A percentile compares a stretch with the other conserved stretches of the same genome.
These are phyloP conservation scores for Trachurus trachurus DNA, from an alignment of 2,797 vertebrate genomes.

Conservation along the genomic window DNA sequence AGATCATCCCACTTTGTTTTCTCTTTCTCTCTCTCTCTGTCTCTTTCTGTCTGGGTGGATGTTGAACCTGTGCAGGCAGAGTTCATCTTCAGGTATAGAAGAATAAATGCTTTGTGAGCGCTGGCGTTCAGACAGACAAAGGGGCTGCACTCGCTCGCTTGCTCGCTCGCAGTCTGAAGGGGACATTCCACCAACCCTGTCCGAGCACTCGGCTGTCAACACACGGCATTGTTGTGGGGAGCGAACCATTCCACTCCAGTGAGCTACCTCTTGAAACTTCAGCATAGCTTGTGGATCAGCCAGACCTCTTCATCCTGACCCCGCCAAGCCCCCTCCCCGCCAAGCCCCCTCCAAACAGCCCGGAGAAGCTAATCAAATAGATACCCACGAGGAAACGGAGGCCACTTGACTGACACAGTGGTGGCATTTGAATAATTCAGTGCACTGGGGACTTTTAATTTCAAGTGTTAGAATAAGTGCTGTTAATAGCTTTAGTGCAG, in stretches of 20 bases:
- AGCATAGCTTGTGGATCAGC: conserved; percentile 66
- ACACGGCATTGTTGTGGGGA: conserved; percentile 79
- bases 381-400: conserved; percentile 38
- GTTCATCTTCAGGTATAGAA: conserved; percentile 65
- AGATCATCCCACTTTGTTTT: neutral
- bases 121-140: conserved; percentile 46
- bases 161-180: conserved; percentile 53
- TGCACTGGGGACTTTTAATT: neutral
- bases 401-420: neutral
- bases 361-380: conserved; percentile 54
- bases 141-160: conserved; percentile 16
- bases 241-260: conserved; percentile 78
- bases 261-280: conserved; percentile 75
- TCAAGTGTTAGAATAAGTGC: too few species aligned
- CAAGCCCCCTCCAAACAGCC: conserved; percentile 45
- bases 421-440: neutral
- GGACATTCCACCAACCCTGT: conserved; percentile 80
- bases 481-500: too few species aligned
- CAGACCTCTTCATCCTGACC: conserved; percentile 55
- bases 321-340: too few species aligned
- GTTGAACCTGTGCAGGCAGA: conserved; percentile 28
- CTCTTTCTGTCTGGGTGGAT: neutral
- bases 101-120: conserved; percentile 46
- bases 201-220: conserved; percentile 79
- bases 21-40: too few species aligned